These are phyloP conservation scores for Paedocypris sp. DNA, from an alignment of 2,113 vertebrate genomes.

Conservation along the genomic window DNA sequence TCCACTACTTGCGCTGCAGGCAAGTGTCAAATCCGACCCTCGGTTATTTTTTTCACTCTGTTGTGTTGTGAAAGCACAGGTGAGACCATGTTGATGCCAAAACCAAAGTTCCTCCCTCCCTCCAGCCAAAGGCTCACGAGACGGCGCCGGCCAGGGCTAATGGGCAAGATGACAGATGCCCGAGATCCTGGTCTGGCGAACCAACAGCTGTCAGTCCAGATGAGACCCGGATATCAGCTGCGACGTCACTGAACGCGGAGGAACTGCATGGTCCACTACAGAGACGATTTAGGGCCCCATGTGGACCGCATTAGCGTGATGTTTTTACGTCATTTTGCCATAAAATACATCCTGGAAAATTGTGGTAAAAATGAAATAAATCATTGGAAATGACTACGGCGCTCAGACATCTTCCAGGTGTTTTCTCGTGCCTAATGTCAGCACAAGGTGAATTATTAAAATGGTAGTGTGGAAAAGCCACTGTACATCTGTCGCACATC, in stretches of 20 bases:
- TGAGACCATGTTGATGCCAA: constrained; percentile 42
- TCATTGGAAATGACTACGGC: neutral
- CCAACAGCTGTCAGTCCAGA: constrained; percentile 57
- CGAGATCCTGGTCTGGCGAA: constrained; percentile 40
- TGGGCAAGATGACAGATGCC: constrained; percentile 50
- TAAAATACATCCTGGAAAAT: too few species aligned
- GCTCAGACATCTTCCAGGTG: constrained; percentile 32
- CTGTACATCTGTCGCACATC: constrained; percentile 81
- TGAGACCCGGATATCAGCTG: constrained; percentile 43
- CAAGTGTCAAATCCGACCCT: constrained; percentile 40
- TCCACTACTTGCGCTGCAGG: constrained; percentile 26
- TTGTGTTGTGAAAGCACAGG: constrained; percentile 48
- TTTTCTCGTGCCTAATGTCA: constrained; percentile 43
- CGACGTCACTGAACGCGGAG: constrained; percentile 28
- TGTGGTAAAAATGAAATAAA: neutral
- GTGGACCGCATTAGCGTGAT: neutral
- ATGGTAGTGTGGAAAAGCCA: constrained; percentile 59
- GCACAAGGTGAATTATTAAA: constrained; percentile 75
- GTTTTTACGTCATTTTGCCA: neutral
- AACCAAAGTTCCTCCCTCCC: constrained; percentile 40
- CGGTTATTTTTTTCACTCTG: constrained; percentile 38
- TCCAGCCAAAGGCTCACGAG: neutral
- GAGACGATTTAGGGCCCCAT: neutral
- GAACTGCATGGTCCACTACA: neutral
- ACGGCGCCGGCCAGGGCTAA: constrained; percentile 4